A percentile compares a stretch with the other conserved stretches of the same genome.
These are phyloP conservation scores for Sebastes hopkinsi DNA, from an alignment of 2,797 vertebrate genomes.

Conservation along the genomic window DNA sequence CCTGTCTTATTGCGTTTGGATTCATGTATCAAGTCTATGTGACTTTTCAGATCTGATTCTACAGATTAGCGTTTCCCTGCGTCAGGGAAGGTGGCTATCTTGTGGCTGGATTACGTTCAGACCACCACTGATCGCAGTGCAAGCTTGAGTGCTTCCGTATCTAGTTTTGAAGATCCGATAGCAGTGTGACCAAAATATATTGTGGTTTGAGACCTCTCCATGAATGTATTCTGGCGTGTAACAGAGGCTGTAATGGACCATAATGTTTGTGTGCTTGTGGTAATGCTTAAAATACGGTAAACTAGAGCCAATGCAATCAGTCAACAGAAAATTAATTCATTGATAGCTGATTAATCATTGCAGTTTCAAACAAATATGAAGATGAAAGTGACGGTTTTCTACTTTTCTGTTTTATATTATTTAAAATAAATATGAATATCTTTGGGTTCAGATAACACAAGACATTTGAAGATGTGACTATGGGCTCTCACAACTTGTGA, in stretches of 20 bases:
- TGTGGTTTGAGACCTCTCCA: conserved; percentile 11
- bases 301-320: not conserved
- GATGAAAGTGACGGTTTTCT: not conserved
- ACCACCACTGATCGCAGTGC: conserved; percentile 24
- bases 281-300: not conserved
- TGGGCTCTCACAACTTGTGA: not conserved
- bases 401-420: not conserved
- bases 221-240: conserved; percentile 15
- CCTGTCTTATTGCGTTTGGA: not conserved
- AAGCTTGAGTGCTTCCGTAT: conserved; percentile 8
- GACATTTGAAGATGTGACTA: not conserved
- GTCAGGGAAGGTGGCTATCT: not conserved
- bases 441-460: not conserved
- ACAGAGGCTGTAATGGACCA: not conserved
- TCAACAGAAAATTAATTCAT: not conserved
- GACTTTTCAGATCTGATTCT: conserved; percentile 16
- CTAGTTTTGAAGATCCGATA: conserved; percentile 32
- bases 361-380: not conserved
- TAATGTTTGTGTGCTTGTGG: not conserved
- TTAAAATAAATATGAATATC: not conserved
- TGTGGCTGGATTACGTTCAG: conserved; percentile 20
- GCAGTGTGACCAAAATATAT: conserved; percentile 27
- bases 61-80: conserved; percentile 20
- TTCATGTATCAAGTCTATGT: not conserved
- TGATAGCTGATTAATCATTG: not conserved